phyloP scores from a whole-genome alignment of 2,113 vertebrate species.

The Phalacrocorax carbo region DNA sequence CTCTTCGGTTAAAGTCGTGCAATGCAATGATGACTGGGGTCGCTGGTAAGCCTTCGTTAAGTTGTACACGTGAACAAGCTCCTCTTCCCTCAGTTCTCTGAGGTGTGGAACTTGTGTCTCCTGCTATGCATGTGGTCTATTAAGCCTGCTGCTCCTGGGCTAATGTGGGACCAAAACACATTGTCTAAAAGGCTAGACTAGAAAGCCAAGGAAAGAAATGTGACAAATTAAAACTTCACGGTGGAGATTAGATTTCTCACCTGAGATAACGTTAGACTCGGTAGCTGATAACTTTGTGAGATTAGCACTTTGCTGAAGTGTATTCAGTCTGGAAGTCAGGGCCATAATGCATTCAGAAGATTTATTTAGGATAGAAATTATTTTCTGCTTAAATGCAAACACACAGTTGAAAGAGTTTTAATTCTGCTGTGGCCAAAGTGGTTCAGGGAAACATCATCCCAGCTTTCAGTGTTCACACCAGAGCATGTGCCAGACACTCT shows the following conservation, averaged over 20 bases:
- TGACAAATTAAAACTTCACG: not conserved
- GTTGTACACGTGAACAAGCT: not conserved
- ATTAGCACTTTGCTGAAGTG: not conserved
- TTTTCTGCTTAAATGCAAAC: not conserved
- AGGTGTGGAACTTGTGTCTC: not conserved
- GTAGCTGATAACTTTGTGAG: not conserved
- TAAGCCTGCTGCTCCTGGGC: not conserved
- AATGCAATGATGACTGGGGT: rapidly evolving
- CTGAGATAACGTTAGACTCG: not conserved
- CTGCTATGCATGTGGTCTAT: rapidly evolving
- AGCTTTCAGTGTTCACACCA: not conserved
- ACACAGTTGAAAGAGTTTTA: not conserved
- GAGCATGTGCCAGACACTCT: not conserved
- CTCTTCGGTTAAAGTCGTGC: not conserved
- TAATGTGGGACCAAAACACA: rapidly evolving
- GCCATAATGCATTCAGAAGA: not conserved
- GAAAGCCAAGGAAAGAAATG: not conserved
- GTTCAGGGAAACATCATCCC: not conserved
- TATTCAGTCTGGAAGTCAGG: not conserved
- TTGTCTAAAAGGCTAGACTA: not conserved
- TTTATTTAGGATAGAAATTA: not conserved
- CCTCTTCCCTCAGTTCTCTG: not conserved
- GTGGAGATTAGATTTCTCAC: not conserved
- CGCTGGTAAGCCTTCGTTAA: rapidly evolving
- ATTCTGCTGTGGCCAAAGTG: not conserved